A percentile compares a stretch with the other conserved stretches of the same genome.
Conservation (phyloP, 2,113 vertebrate species). For the Toxotes chatareus region DNA sequence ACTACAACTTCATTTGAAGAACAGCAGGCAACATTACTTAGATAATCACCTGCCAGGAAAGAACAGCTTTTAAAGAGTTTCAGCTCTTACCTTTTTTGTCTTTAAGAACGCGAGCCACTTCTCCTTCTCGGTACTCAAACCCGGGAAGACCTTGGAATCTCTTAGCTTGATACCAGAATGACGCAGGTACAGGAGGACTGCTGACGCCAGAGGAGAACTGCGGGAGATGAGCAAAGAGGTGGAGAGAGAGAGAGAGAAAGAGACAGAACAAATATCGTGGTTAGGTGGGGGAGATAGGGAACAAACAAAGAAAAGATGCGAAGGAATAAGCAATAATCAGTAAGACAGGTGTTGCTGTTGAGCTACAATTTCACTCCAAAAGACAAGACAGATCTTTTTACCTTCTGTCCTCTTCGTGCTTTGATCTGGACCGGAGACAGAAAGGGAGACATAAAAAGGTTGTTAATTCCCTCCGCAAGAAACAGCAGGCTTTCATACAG, state of each 20-base stretch:
- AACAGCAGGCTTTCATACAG: not conserved
- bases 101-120: constrained; percentile 95
- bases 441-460: constrained; percentile 31
- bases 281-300: not conserved
- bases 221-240: not conserved
- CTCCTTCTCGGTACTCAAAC: constrained; percentile 90
- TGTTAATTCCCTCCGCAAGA: not conserved
- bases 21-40: not conserved
- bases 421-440: constrained; percentile 67
- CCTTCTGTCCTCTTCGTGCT: constrained; percentile 83
- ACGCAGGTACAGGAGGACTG: constrained; percentile 89
- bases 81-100: constrained; percentile 88
- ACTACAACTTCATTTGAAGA: too few species aligned
- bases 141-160: constrained; percentile 84
- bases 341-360: not conserved
- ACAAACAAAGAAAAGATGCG: constrained; percentile 10
- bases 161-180: constrained; percentile 90
- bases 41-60: not conserved
- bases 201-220: constrained; percentile 91
- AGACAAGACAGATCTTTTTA: constrained; percentile 17
- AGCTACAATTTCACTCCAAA: not conserved
- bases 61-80: not conserved
- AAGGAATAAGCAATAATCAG: not conserved
- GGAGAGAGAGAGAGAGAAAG: not conserved
- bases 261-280: not conserved